Evolutionary conservation across 2,113 vertebrate species (phyloP), one percentile per base, ranked within the genome.

Genomic region (Apus apus): DNA sequence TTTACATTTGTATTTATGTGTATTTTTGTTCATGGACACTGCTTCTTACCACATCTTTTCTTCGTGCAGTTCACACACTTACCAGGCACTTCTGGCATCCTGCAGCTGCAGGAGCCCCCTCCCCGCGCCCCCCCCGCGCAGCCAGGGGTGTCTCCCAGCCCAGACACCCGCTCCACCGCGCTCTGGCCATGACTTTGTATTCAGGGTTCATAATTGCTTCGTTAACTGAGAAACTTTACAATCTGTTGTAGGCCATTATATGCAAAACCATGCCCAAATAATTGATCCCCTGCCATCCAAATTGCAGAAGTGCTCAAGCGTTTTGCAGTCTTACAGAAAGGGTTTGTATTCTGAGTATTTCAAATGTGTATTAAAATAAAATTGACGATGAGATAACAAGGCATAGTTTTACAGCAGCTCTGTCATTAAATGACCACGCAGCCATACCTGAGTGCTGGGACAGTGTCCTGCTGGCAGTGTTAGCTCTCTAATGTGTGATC

Each of bases 211-310:
- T 95, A 96, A 97, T 94, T 87, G 94, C 90, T 88, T 85, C 18
- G 40, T 94, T 94, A 95, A 96, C 90, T 27, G 90, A 89, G 97
- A 93, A 93, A 92, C 96, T 97, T 97, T 80, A 93, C 97, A 97
- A 93, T 96, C 96, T 97, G 96, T 93, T 96, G 91, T 81, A 73
- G 84, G 86, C 87, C 94, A 95, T 97, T 96, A 96, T 91, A 87
- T 94, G 91, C 95, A 96, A 87, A 93, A 64, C 86, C 96, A 77
- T 97, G 91, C 91, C 95, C 97, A 95, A 94, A 94, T 95, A 96
- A 97, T 89, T 91, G 91, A 97, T 92, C 96, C 76, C 89, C 54
- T 84, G 93, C 93, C 70, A 91, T 89, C 89, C 73, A 73, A 91
- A 93, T 54, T 87, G 81, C 75, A 68, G 87, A 92, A 96, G 85